phyloP scores from a whole-genome alignment of 2,888 invertebrate genomes.

The Eupithecia pulchellata region DNA sequence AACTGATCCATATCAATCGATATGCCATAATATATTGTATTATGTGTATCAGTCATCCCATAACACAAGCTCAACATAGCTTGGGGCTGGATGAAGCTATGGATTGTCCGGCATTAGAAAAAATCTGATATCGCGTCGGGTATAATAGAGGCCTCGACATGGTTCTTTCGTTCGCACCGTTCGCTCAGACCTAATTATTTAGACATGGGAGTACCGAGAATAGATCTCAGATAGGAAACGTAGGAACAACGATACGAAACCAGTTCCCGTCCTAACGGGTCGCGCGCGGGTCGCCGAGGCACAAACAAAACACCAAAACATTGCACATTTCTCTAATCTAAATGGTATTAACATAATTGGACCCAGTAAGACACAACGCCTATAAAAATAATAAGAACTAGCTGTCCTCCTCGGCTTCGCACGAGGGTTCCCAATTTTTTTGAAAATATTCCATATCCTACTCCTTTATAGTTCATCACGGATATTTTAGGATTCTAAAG shows the following conservation, averaged over 20 bases:
- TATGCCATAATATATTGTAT: too few relatives aligned
- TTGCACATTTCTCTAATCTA: slow-evolving; percentile 30
- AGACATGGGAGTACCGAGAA: slow-evolving; percentile 45
- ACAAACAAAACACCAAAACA: slow-evolving; percentile 40
- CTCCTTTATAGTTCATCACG: too few relatives aligned
- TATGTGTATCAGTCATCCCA: too few relatives aligned
- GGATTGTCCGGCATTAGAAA: too few relatives aligned
- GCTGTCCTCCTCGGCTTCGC: too few relatives aligned
- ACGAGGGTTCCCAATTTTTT: too few relatives aligned
- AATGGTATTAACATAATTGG: slow-evolving; percentile 23
- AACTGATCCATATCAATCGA: too few relatives aligned
- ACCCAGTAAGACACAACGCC: background rate
- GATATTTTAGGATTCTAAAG: too few relatives aligned
- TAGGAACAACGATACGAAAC: slow-evolving; percentile 57
- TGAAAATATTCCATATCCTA: too few relatives aligned
- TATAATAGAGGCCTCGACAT: slow-evolving; percentile 68
- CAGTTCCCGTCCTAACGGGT: slow-evolving; percentile 53
- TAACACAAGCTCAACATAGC: too few relatives aligned
- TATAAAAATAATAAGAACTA: background rate
- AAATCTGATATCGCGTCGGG: slow-evolving; percentile 13
- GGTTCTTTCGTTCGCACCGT: slow-evolving; percentile 67
- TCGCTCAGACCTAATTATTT: slow-evolving; percentile 68
- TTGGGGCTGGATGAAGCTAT: too few relatives aligned
- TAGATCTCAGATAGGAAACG: slow-evolving; percentile 68
- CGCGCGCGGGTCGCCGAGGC: slow-evolving; percentile 49